Base-by-base conservation (phyloP, 2,888 invertebrate species). In the Homarus gammarus region DNA sequence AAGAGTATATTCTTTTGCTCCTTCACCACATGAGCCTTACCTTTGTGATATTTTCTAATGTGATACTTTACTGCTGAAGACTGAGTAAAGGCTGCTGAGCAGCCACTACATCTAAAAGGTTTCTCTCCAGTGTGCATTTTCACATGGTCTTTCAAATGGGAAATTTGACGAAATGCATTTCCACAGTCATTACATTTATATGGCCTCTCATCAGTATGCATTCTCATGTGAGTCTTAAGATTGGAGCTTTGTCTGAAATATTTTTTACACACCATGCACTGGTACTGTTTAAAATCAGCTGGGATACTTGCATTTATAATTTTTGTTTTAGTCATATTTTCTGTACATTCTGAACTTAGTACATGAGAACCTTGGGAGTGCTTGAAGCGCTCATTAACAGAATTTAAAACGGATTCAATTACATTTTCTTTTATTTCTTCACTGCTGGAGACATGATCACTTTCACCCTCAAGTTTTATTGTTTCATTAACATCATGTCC, bases 51-150 rank as follows among this genome's bases (percentile, higher is more conserved):
- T 33, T 70, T 83, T 70, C 70, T 83, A 18, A 83, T 83, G 49
- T 83, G 83, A 12, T 40, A 44, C 15, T 68, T 83, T 8, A 49
- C 83, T 68, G 40, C 68, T 44, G 83, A 83, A 22, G 83, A 83
- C 49, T 83, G 83, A 33, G 70, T 68, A 70, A 83, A 83, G 18
- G 70, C 18, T 70, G 83, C 68, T 5, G 40, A 31, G 49, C 83
- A 83, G 31, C 38, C 44, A 31, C 83, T 83, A 40, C 83, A 83
- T 40, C 33, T 83, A 38, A 83, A 83, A 44, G 83, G 83, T 49
- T 83, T 83, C 33, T 83, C 83, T 22, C 83, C 83, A 31, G 83
- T 70, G 31, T 83, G 83, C 49, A 83, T 44, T 44, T 83, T 83
- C 1, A 49, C 70, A 40, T 83, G 83, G 33, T 83, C 83, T 70